Base-by-base conservation (phyloP, 2,888 invertebrate species). In the Acleris laterana region DNA sequence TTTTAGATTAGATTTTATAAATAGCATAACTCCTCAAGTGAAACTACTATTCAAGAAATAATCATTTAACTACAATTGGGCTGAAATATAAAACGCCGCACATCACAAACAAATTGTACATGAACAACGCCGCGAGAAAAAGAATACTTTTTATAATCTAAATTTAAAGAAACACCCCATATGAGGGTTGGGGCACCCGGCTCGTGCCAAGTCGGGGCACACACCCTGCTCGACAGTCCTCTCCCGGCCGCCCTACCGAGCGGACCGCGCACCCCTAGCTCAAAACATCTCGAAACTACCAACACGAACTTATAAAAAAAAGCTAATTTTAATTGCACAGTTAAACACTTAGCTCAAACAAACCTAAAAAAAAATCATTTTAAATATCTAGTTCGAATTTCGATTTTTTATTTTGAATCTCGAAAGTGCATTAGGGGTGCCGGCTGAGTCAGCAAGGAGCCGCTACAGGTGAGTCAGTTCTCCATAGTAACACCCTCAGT, bases 401-500 rank as follows among this genome's bases (percentile, higher is more conserved):
- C 68, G 48, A 48, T 74, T 70, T 63, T 61, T 62, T 63, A 68
- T 71, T 70, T 56, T 65, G 63, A 71, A 74, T 71, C 66, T 69
- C 70, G 72, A 74, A 80, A 76, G 81, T 80, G 69, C 66, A 63
- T 61, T 66, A 82, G 89, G 89, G 89, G 89, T 89, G 89, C 80
- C 78, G 87, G 88, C 84, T 87, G 88, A 90, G 81, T 88, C 87
- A 90, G 85, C 86, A 84, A 82, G 86, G 84, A 88, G 78, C 85
- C 83, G 80, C 71, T 76, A 70, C 78, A 90, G 90, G 91, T 86
- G 91, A 91, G 82, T 90, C 91, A 90, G 76, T 82, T 77, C 79
- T 81, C 86, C 90, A 91, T 92, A 92, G 91, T 88, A 91, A 92
- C 92, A 76, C 92, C 91, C 90, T 83, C 70, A 62, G 65, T 79